Evolutionary conservation across 2,113 vertebrate genomes (phyloP).

Genomic region (Strix aluco): DNA sequence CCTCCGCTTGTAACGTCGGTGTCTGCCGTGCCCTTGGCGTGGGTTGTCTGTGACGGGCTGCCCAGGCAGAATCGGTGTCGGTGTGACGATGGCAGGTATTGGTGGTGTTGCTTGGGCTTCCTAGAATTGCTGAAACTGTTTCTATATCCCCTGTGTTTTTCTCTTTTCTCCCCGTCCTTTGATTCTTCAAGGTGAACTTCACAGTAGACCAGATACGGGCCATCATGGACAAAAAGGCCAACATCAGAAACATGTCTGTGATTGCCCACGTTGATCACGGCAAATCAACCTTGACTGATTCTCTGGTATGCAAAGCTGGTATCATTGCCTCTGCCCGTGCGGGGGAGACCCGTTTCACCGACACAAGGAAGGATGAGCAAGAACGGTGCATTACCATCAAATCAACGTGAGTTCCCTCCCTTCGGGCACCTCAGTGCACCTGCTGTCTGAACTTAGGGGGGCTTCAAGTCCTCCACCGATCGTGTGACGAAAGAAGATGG

Average conservation of each 20-base stretch:
- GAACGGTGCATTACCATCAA: conserved; percentile 98
- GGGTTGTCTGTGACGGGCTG: neutral
- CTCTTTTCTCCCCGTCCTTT: accelerated
- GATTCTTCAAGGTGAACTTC: conserved; percentile 88
- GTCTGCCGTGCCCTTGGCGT: neutral
- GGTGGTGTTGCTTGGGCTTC: accelerated
- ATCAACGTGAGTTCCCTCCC: conserved; percentile 84
- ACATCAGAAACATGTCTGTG: conserved; percentile 98
- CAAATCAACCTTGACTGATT: conserved; percentile 94
- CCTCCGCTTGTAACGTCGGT: accelerated
- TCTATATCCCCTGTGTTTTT: accelerated
- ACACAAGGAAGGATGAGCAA: conserved; percentile 95
- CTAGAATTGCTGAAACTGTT: accelerated
- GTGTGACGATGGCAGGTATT: accelerated
- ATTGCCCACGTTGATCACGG: conserved; percentile 97
- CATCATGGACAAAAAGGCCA: conserved; percentile 99
- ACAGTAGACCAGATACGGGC: conserved; percentile 96
- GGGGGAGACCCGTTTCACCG: conserved; percentile 93
- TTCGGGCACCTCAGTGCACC: accelerated
- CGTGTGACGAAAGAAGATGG: accelerated
- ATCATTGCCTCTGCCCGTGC: conserved; percentile 92
- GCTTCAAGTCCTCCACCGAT: accelerated
- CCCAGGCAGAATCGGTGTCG: accelerated
- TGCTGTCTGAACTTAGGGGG: accelerated
- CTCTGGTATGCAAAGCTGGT: conserved; percentile 95